Conservation (phyloP, 2,888 invertebrate genomes). For the Troides oblongomaculatus region DNA sequence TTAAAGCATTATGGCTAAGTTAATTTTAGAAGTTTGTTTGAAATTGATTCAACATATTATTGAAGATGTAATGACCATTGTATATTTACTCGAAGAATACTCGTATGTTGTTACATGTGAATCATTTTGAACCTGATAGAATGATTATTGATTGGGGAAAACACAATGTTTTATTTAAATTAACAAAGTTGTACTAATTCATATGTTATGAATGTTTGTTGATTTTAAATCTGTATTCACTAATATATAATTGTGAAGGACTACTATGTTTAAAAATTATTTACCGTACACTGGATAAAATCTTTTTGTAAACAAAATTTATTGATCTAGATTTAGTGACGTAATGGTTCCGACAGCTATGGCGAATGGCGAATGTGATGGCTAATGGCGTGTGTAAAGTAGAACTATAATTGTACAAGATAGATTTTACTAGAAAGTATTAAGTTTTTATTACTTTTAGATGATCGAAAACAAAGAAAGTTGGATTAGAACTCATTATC, state of each 20-base stretch:
- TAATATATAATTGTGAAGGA: background rate
- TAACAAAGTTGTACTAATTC: background rate
- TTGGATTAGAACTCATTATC: background rate
- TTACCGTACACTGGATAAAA: background rate
- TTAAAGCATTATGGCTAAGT: too few species aligned
- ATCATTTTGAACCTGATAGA: constrained; percentile 17
- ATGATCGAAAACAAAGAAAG: background rate
- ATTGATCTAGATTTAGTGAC: too few species aligned
- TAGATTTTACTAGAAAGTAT: too few species aligned
- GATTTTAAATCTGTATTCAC: background rate
- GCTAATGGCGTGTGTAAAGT: too few species aligned
- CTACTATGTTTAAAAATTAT: background rate
- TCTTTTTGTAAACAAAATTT: too few species aligned
- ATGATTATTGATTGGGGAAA: constrained; percentile 13
- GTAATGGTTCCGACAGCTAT: too few species aligned
- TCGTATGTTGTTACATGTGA: constrained; percentile 4
- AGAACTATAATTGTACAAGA: too few species aligned
- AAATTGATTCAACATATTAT: background rate
- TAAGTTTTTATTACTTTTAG: too few species aligned
- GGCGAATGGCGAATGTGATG: too few species aligned
- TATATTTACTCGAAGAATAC: constrained; percentile 7
- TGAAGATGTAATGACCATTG: background rate
- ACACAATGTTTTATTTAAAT: background rate
- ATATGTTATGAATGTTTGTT: background rate
- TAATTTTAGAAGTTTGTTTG: too few species aligned